Base-by-base conservation (phyloP, 1,140 invertebrate species). In the Stegodyphus mimosarum region DNA sequence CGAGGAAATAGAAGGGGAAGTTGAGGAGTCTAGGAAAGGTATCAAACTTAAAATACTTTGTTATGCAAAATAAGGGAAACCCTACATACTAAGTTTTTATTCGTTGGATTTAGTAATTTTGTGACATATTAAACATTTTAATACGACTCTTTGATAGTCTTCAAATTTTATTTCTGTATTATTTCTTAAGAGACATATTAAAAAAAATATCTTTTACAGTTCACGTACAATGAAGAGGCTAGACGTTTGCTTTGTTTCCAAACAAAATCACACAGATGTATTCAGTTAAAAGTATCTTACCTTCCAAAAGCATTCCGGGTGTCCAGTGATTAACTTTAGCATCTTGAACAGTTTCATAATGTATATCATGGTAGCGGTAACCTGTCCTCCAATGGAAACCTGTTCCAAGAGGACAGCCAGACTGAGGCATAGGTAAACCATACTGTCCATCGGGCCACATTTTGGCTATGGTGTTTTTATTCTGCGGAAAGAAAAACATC, bases 361-460 rank as follows among this genome's bases (percentile, higher is more conserved):
- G 67, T 9, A 88, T 77, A 5, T 87, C 88, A 55, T 89, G 88
- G 52, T 73, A 85, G 7, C 80, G 64, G 53, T 77, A 87, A 3
- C 89, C 89, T 4, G 86, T 87, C 69, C 88, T 33, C 88, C 88
- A 89, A 9, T 87, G 51, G 50, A 79, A 86, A 49, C 74, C 74
- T 33, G 6, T 49, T 52, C 86, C 72, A 60, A 60, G 13, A 4
- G 89, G 89, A 83, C 89, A 89, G 60, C 89, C 89, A 18, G 86
- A 87, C 9, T 81, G 76, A 3, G 89, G 88, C 88, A 88, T 89
- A 6, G 89, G 89, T 17, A 89, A 72, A 13, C 89, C 89, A 86
- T 89, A 89, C 5, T 86, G 74, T 18, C 89, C 89, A 69, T 87
- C 72, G 2, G 89, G 89, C 89, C 89, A 89, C 13, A 49, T n/a